Percentiles rank a stretch among this genome's conserved stretches.
phyloP scores from a whole-genome alignment of 1,140 invertebrate genomes.

The Drosophila mauritiana region DNA sequence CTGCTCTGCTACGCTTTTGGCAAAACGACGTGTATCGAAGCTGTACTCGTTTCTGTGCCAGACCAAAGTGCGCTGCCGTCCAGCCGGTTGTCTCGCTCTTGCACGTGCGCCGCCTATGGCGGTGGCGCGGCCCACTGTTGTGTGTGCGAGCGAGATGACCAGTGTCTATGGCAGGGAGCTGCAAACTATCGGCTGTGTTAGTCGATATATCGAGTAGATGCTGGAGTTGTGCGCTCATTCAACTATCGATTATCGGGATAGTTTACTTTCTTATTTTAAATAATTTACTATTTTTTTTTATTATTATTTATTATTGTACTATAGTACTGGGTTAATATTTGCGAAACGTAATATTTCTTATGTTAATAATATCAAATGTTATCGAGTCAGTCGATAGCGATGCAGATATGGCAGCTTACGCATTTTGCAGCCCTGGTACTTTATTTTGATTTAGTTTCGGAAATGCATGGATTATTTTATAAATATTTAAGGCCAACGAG shows the following conservation, averaged over 20 bases:
- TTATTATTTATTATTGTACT: no score
- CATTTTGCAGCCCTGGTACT: constrained; percentile 48
- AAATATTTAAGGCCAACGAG: not conserved
- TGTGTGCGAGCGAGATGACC: constrained; percentile 56
- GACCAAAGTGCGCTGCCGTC: constrained; percentile 68
- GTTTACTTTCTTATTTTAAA: no score
- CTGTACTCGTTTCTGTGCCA: constrained; percentile 77
- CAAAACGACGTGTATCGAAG: constrained; percentile 82
- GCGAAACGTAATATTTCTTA: no score
- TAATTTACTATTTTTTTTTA: no score
- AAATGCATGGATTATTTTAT: constrained; percentile 1
- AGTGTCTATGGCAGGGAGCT: not conserved
- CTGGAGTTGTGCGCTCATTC: no score
- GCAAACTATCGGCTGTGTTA: not conserved
- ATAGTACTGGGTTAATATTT: no score
- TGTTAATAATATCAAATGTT: no score
- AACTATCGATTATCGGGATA: no score
- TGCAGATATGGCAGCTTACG: constrained; percentile 20
- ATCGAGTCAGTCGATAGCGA: not conserved
- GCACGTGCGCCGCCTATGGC: constrained; percentile 32
- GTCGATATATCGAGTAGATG: not conserved
- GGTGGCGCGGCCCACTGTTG: constrained; percentile 43
- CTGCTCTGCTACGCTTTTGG: constrained; percentile 75
- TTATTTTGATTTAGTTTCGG: constrained; percentile 49
- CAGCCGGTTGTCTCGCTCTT: constrained; percentile 44